Evolutionary conservation across 37 sponge, comb jelly and placozoan species (phyloP), one percentile per base, ranked within the genome.

Genomic region (Aplysina aerophoba): DNA sequence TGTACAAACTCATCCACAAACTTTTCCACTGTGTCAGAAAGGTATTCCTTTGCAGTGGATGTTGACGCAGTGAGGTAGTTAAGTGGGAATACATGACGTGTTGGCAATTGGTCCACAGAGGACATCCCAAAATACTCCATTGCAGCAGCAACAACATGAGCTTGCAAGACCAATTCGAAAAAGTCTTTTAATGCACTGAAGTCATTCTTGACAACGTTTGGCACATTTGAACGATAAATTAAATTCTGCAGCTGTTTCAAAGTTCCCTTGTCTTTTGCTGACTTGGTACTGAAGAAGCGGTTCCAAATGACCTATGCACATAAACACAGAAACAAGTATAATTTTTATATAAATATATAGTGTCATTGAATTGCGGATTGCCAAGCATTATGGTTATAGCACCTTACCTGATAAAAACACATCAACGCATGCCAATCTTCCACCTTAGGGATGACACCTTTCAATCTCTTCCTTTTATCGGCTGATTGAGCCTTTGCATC

Each of bases 241-340:
- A 85, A 0, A 39, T 63, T 78, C 34, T 57, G 78, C 6, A 88
- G 44, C 54, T 82, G 88, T 1, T 58, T 58, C 50, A 88, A 27
- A 17, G 88, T 88, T 20, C 88, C 83, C n/a, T 59, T 61, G 40
- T 88, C 75, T 5, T 22, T 38, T 4, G 60, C 25, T 0, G 78
- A 82, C 39, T 15, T 59, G 0, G 0, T 44, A 3, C 2, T 71
- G 82, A 33, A 87, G 40, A 81, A 35, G 0, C 14, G 0, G 11
- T 88, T 88, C 78, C 68, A 75, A 8, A 88, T 88, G 54, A 82
- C 88, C 83, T 88, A 38, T 33, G 79, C 62, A 38, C 8, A 1
- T 11, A 33, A 17, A 4, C 35, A 36, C 1, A 24, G 5, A 37
- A 17, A 75, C 21, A 75, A 6, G 25, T 8, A 39, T 75, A 39